These are phyloP conservation scores for Spea hammondii DNA, from an alignment of 2,797 vertebrate genomes.

Conservation along the genomic window DNA sequence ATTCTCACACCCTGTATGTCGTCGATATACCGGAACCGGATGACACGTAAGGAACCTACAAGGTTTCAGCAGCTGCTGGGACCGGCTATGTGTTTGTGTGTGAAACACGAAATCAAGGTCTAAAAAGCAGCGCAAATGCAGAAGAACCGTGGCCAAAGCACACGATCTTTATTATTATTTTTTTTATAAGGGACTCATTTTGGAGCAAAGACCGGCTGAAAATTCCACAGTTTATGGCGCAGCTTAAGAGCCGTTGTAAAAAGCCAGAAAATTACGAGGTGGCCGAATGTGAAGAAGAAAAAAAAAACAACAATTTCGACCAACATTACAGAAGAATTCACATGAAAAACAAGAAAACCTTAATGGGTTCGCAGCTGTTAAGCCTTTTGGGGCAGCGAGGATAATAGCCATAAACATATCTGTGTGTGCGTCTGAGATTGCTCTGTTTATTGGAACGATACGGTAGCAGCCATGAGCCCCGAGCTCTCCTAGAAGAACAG, in stretches of 20 bases:
- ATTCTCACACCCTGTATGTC: no score
- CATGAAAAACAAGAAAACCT: no score
- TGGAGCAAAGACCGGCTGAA: background rate
- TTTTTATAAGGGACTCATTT: background rate
- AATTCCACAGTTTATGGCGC: conserved; percentile 14
- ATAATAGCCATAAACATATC: no score
- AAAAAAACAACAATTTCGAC: background rate
- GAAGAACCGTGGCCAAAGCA: background rate
- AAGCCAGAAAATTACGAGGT: conserved; percentile 27
- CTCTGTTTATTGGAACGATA: no score
- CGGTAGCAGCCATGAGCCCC: no score
- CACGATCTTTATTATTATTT: background rate
- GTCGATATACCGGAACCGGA: no score
- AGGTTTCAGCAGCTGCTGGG: conserved; percentile 10
- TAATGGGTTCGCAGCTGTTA: no score
- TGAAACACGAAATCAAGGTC: background rate
- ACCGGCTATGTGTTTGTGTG: background rate
- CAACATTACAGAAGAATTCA: background rate
- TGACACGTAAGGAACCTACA: background rate
- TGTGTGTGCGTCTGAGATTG: no score
- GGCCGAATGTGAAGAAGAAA: conserved; percentile 6
- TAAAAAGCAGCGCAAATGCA: background rate
- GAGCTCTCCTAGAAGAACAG: no score
- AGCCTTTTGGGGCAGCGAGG: no score
- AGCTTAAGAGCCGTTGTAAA: conserved; percentile 27